phyloP scores from a whole-genome alignment of 2,113 vertebrate genomes.

The Sylvia atricapilla region DNA sequence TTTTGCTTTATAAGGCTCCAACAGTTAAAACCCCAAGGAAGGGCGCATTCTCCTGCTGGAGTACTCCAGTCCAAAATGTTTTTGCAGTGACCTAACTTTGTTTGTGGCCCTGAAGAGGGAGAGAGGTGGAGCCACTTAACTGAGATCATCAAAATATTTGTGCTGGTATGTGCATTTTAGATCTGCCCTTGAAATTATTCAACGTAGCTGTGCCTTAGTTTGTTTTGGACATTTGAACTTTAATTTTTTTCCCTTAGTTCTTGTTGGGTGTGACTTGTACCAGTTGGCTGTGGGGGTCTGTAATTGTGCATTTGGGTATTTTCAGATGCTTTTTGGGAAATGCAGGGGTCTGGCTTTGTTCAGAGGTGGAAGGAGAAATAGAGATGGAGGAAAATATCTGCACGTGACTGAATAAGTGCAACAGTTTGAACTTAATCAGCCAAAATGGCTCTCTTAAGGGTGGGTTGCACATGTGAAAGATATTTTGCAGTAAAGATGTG shows the following conservation, averaged over 20 bases:
- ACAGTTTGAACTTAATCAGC: neutral
- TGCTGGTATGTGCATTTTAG: neutral
- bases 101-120: conserved; percentile 28
- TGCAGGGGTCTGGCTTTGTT: neutral
- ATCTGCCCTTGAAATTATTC: conserved; percentile 25
- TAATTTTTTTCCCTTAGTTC: neutral
- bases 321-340: neutral
- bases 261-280: neutral
- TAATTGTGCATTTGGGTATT: neutral
- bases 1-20: neutral
- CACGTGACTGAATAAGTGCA: neutral
- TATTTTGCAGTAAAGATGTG: neutral
- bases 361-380: neutral
- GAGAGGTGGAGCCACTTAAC: conserved; percentile 41
- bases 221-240: neutral
- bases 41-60: conserved; percentile 4
- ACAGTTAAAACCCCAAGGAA: neutral
- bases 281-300: neutral
- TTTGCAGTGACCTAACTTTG: conserved; percentile 55
- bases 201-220: neutral
- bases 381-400: neutral
- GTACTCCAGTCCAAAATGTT: conserved; percentile 33
- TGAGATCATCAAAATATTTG: conserved; percentile 58
- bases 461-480: neutral
- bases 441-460: conserved; percentile 4